Base-by-base conservation (phyloP, 2,888 invertebrate genomes). In the Globia sparganii region DNA sequence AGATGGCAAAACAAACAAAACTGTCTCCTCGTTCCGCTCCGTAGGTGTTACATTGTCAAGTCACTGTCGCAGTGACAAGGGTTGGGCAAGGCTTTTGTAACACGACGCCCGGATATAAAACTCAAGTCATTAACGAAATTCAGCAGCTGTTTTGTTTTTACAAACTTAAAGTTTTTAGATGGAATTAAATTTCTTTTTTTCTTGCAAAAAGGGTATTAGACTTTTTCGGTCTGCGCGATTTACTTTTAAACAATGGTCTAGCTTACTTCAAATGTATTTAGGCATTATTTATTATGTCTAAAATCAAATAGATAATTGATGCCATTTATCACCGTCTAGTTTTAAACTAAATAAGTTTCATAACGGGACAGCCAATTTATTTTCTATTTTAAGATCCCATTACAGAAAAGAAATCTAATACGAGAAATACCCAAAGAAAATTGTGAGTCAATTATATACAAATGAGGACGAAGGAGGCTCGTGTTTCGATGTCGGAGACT, bases 41-140 rank as follows among this genome's bases (percentile, higher is more conserved):
- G 46, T 62, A 72, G 62, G 75, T 80, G 76, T 76, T 69, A 59
- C 46, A 40, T 70, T 73, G 72, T 78, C 65, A 72, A 61, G 71
- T 81, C 64, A 78, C 71, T 72, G 64, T 78, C 81, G 8, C n/a
- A 18, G 37, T 18, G 59, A 74, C 74, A 34, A 77, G 62, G 40
- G 40, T 49, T 31, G 31, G n/a, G 2, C n/a, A 61, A 49, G 62
- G 21, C 62, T 59, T 83, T 81, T 65, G 64, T 72, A 34, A 65
- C 28, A 65, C 31, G 28, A 56, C 37, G 13, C 28, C 15, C 43
- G 49, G 31, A 66, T 58, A 70, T 73, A 67, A 78, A 72, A 79
- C 15, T 58, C 69, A 59, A 72, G 59, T 83, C 61, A 66, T 82
- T 67, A 40, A 37, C 40, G n/a, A 61, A 83, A 59, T 67, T 15